These are phyloP conservation scores for Petrocephalus zakoni DNA, from an alignment of 2,113 vertebrate species.

Conservation along the genomic window DNA sequence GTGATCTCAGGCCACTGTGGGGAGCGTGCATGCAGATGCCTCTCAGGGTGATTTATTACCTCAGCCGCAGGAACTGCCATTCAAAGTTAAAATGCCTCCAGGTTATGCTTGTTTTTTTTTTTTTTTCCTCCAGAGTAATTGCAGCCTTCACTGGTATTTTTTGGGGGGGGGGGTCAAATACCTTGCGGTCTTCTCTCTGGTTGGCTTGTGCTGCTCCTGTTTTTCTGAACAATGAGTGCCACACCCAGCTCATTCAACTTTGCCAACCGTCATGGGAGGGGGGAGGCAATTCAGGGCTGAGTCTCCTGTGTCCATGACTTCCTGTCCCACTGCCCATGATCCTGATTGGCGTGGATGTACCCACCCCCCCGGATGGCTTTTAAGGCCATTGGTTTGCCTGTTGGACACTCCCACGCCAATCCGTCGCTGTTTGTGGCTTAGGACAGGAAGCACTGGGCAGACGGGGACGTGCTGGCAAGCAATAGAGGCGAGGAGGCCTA, in stretches of 20 bases:
- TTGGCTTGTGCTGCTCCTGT: neutral
- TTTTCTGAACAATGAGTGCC: neutral
- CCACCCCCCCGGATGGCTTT: neutral
- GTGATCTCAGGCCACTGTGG: neutral
- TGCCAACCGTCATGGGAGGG: no score
- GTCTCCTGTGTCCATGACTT: neutral
- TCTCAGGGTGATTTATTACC: neutral
- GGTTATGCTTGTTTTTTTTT: neutral
- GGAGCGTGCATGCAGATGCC: neutral
- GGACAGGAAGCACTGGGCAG: neutral
- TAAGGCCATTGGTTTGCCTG: no score
- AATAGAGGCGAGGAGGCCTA: conserved; percentile 49
- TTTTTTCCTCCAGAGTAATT: neutral
- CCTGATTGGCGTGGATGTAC: neutral
- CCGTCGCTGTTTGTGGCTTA: conserved; percentile 17
- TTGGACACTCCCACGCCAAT: no score
- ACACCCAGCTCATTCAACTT: neutral
- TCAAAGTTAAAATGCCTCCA: neutral
- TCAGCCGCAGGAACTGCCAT: neutral
- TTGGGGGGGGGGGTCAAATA: neutral
- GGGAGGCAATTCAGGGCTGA: neutral
- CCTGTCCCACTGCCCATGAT: neutral
- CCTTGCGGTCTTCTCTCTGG: neutral
- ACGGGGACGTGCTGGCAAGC: conserved; percentile 23
- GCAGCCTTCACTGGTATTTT: neutral